Base-by-base conservation (phyloP, 2,113 vertebrate species). In the Triplophysa rosa region DNA sequence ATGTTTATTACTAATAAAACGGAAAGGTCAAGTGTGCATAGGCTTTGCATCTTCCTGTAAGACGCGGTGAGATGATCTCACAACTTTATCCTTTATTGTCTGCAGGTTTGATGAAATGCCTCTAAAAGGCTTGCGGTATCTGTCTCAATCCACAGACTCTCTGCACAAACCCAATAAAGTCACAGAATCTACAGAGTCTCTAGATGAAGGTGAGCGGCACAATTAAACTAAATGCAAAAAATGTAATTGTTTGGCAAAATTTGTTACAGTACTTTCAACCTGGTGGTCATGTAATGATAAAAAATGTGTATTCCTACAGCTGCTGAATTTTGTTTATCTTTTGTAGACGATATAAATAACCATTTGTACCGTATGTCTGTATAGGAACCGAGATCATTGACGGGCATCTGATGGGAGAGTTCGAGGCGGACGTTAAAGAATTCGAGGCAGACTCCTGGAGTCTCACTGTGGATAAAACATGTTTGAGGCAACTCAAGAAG, bases 371-470 rank as follows among this genome's bases (percentile, higher is more conserved):
- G 12, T 42, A 81, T 33, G 58, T 72, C 47, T 86, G 79, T 67
- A 86, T 54, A 98, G 97, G 97, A 73, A 96, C 95, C 1, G 97
- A 99, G 82, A 96, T 98, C 95, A 95, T 98, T 17, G 97, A 98
- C 86, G 95, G 94, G 17, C 96, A 97, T 82, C 94, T 99, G 69
- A 94, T 99, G 95, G 97, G 96, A 42, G 97, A 98, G 84, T 95
- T 98, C 62, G 97, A 99, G 85, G 86, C 89, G 0, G 97, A 98
- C 37, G 93, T 93, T 56, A 97, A 92, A 81, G 95, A 97, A 54
- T 86, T 99, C 63, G 97, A 99, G 79, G 95, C 95, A 0, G 96
- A 98, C 87, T 98, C 97, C 2, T 99, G 98, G 98, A 99, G 96
- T 86, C 90, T 95, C 52, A 91, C 90, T 0, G 95, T 96, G n/a